These are phyloP conservation scores for Xenentodon cancila DNA, from an alignment of 2,797 vertebrate genomes.

Conservation along the genomic window DNA sequence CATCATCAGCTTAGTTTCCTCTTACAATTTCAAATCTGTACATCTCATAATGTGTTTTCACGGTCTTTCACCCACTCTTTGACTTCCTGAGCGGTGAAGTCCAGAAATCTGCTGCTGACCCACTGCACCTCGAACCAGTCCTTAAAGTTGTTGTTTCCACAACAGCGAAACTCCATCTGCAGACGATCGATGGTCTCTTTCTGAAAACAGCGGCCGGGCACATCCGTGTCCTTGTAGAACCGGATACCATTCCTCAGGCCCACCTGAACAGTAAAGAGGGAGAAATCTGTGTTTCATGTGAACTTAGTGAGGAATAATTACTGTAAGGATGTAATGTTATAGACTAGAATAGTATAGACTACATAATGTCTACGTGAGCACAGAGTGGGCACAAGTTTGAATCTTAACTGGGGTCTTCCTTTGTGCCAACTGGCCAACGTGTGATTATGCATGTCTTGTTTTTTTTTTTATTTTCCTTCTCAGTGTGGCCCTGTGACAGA, in stretches of 20 bases:
- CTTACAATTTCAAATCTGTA: constrained; percentile 2
- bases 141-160: constrained; percentile 94
- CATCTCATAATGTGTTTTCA: constrained; percentile 4
- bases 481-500: too few species aligned
- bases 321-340: not conserved
- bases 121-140: constrained; percentile 99
- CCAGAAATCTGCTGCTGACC: constrained; percentile 98
- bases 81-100: constrained; percentile 95
- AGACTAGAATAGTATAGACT: too few species aligned
- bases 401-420: too few species aligned
- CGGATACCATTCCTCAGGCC: constrained; percentile 94
- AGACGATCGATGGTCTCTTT: constrained; percentile 96
- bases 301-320: not conserved
- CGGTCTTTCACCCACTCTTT: constrained; percentile 92
- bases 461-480: too few species aligned
- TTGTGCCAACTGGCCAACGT: too few species aligned
- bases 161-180: constrained; percentile 97
- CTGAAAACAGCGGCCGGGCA: constrained; percentile 96
- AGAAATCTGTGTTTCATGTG: not conserved
- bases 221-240: constrained; percentile 96
- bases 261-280: constrained; percentile 70
- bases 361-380: too few species aligned
- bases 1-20: constrained; percentile 6
- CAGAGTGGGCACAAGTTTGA: too few species aligned
- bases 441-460: too few species aligned